Base-by-base conservation (phyloP, 2,113 vertebrate species). In the Gobio gobio region DNA sequence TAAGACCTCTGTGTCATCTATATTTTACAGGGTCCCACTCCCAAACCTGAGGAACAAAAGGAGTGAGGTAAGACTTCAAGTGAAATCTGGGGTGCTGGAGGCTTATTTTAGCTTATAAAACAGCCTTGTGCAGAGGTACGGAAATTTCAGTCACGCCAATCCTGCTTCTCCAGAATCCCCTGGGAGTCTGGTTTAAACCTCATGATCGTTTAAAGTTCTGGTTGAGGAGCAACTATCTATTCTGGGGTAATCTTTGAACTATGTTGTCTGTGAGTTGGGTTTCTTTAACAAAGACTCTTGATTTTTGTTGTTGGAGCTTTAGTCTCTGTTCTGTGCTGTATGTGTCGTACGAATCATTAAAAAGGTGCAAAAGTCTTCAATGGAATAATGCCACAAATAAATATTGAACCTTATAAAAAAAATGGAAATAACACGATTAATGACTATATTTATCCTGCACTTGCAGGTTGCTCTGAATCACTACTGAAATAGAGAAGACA, bases 11-110 rank as follows among this genome's bases (percentile, higher is more conserved):
- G 54, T 51, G 59, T 51, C 78, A 78, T 87, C 73, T 72, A 82
- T 87, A 82, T 82, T 85, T 85, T 81, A 85, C 75, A 87, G 13
- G 22, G 54, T 36, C 63, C 14, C 63, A 82, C 58, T 36, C 63
- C 14, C 73, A 82, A 77, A 82, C 33, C 86, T 26, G 12, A 85
- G 80, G 63, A 64, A 77, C 49, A 58, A 77, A 78, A 49, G 18
- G 36, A 87, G 82, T 80, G 82, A 78, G 66, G 82, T 72, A 77
- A 70, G 81, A 80, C 58, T 76, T 54, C 10, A 75, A 84, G 49
- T 68, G 45, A 77, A 70, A 87, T 87, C 81, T 83, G 47, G 70
- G 61, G 47, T 59, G 77, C 78, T 66, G 45, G 54, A 68, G 26
- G 5, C 81, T 73, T 83, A 73, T 72, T 83, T 58, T 72, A 72